phyloP scores from a whole-genome alignment of 1,140 invertebrate genomes.

The Galendromus occidentalis region DNA sequence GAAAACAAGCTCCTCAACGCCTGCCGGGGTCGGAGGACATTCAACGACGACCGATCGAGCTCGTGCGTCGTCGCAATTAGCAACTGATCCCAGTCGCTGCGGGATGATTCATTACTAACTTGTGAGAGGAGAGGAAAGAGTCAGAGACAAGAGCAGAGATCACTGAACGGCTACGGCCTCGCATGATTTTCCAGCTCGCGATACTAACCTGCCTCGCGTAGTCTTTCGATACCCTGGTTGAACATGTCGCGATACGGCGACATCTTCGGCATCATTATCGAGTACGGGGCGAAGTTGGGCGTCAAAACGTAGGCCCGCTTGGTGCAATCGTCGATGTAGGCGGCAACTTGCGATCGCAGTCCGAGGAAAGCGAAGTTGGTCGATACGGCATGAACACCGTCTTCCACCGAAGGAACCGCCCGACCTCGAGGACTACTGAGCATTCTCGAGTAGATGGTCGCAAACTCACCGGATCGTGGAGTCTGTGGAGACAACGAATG shows the following conservation, averaged over 20 bases:
- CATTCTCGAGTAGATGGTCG: slow-evolving; percentile 7
- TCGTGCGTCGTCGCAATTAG: too few species aligned
- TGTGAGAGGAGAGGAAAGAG: too few species aligned
- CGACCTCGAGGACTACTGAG: slow-evolving; percentile 4
- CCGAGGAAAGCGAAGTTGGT: slow-evolving; percentile 3
- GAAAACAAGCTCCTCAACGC: too few species aligned
- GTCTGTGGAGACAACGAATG: not conserved
- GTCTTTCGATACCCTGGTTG: slow-evolving; percentile 6
- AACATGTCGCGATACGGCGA: slow-evolving; percentile 7
- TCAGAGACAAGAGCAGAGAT: too few species aligned
- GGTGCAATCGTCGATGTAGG: not conserved
- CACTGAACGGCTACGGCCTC: too few species aligned
- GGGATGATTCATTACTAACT: too few species aligned
- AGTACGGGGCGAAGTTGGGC: not conserved
- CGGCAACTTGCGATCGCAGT: not conserved
- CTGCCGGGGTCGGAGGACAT: too few species aligned
- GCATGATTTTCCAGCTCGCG: too few species aligned
- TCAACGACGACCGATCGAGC: too few species aligned
- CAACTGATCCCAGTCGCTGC: too few species aligned
- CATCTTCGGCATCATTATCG: slow-evolving; percentile 10
- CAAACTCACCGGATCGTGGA: slow-evolving; percentile 9
- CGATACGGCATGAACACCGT: slow-evolving; percentile 4
- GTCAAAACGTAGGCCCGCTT: not conserved
- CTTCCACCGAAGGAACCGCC: slow-evolving; percentile 2
- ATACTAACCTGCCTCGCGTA: not conserved